These are phyloP conservation scores for Aphelenchoides avenae DNA, from an alignment of 1,140 invertebrate species.

Conservation along the genomic window DNA sequence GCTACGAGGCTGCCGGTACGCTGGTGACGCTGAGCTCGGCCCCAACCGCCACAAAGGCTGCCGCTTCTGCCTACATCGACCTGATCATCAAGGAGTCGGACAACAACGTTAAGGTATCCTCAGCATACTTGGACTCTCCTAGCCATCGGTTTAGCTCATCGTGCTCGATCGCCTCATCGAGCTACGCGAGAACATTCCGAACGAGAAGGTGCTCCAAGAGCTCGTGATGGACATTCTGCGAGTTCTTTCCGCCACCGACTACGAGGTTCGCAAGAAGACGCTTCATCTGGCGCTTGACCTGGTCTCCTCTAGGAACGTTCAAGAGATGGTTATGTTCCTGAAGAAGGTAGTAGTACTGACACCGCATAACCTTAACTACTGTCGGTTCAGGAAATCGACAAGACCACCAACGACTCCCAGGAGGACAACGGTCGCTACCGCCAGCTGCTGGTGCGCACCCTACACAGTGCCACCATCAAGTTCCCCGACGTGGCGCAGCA, in stretches of 20 bases:
- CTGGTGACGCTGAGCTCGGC: conserved; percentile 94
- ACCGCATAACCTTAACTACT: conserved; percentile 2
- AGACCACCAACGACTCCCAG: conserved; percentile 78
- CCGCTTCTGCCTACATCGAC: conserved; percentile 95
- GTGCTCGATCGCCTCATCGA: conserved; percentile 88
- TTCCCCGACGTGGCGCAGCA: conserved; percentile 91
- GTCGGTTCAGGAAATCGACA: conserved; percentile 71
- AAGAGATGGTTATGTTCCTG: conserved; percentile 68
- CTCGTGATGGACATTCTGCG: conserved; percentile 96
- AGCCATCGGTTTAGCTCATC: conserved; percentile 67
- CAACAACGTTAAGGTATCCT: conserved; percentile 84
- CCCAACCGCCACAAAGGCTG: conserved; percentile 93
- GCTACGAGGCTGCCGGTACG: conserved; percentile 98
- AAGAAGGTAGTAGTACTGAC: conserved; percentile 33
- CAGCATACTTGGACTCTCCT: conserved; percentile 4
- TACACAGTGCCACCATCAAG: conserved; percentile 91
- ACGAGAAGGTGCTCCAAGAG: conserved; percentile 85
- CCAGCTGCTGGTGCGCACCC: conserved; percentile 85
- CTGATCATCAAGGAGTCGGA: conserved; percentile 97
- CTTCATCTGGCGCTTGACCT: conserved; percentile 79
- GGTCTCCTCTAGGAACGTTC: conserved; percentile 84
- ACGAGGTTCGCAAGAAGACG: conserved; percentile 84
- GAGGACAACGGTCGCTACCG: conserved; percentile 89
- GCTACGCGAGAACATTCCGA: conserved; percentile 74
- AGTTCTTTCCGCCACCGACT: conserved; percentile 83